Evolutionary conservation across 2,888 invertebrate species (phyloP), one percentile per base, ranked within the genome.

Genomic region (Ryuthela nishihirai): DNA sequence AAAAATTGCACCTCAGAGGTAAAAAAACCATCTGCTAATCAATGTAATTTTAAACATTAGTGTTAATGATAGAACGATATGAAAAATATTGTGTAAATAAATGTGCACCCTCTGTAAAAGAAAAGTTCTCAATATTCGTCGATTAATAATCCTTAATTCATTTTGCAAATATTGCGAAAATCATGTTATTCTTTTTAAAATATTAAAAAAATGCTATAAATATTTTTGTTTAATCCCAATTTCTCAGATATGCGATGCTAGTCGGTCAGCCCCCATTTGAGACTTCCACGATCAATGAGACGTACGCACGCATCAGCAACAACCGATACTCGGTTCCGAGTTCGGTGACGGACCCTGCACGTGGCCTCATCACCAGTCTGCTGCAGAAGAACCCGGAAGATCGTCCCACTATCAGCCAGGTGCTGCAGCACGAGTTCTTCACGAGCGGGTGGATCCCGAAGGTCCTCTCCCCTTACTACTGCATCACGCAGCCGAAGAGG

Each of bases 341-440:
- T 18, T 69, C 69, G 47, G 65, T 77, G 17, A 73, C 76, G 21
- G 64, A 68, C 10, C 55, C 71, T 25, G 78, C 79, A 24, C 70
- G 72, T 42, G 67, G 68, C 64, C 72, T 95, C 83, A 93, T 95
- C 55, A 81, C 84, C 54, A 79, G 82, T 61, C 88, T 89, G 81
- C 78, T 95, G 32, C 88, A 89, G 74, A 83, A 86, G 1, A 87
- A 89, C 70, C 94, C 94, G 0, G 78, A 82, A 39, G 81, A 81
- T 63, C 81, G 95, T 36, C 95, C 95, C 1, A 83, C 83, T 1
- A 85, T 94, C 43, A 80, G 82, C 59, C 82, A 85, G 68, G 76
- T 94, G 54, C 74, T 88, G 12, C 78, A 79, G 64, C 85, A 89
- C 72, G 87, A 87, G 18, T 81, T 79, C 67, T 76, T 81, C 64